Conservation (phyloP, 2,888 invertebrate genomes). For the Eledone cirrhosa region DNA sequence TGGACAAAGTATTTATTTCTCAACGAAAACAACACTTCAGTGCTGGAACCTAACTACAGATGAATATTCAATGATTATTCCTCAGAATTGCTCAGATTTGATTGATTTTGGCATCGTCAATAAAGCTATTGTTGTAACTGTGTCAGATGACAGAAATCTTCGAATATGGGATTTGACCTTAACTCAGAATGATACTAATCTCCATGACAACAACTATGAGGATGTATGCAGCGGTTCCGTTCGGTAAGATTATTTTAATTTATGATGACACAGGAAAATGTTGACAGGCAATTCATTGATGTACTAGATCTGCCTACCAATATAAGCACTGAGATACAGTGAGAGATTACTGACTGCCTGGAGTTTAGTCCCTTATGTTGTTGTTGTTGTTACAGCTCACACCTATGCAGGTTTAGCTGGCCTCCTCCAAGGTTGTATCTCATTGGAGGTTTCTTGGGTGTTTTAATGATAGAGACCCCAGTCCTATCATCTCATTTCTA, state of each 20-base stretch:
- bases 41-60: constrained; percentile 37
- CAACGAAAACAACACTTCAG: constrained; percentile 36
- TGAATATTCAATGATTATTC: constrained; percentile 34
- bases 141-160: constrained; percentile 36
- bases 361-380: too few relatives aligned
- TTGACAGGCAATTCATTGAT: too few relatives aligned
- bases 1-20: constrained; percentile 41
- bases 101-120: constrained; percentile 29
- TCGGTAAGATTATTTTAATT: background rate
- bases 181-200: constrained; percentile 15
- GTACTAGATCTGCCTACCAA: too few relatives aligned
- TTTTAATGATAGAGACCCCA: too few relatives aligned
- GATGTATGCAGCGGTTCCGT: background rate
- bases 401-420: too few relatives aligned
- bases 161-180: constrained; percentile 38
- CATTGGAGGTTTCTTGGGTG: too few relatives aligned
- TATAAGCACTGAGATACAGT: too few relatives aligned
- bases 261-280: too few relatives aligned
- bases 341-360: too few relatives aligned
- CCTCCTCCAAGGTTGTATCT: too few relatives aligned
- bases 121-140: constrained; percentile 33
- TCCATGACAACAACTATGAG: background rate
- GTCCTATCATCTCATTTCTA: too few relatives aligned
- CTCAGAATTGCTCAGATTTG: constrained; percentile 18
- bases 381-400: too few relatives aligned